These are phyloP conservation scores for Serrognathus titanus DNA, from an alignment of 2,888 invertebrate species.

Conservation along the genomic window DNA sequence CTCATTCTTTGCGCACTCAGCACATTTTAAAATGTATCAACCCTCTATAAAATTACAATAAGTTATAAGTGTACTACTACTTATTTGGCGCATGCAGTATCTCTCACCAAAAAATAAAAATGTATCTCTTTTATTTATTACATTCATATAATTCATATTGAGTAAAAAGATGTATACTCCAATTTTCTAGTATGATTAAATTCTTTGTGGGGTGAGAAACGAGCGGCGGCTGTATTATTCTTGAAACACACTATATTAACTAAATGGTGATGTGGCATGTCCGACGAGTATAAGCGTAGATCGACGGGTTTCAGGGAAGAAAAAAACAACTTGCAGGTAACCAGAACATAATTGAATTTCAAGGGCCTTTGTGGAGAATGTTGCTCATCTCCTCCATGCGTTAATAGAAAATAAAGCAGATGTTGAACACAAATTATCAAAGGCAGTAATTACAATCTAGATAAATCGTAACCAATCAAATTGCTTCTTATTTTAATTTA, in stretches of 20 bases:
- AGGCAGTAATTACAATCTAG: too few relatives aligned
- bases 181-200: slow-evolving; percentile 29
- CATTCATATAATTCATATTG: slow-evolving; percentile 9
- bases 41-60: slow-evolving; percentile 51
- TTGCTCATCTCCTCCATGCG: slow-evolving; percentile 9
- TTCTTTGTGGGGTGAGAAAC: slow-evolving; percentile 29
- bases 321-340: slow-evolving; percentile 16
- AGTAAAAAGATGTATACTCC: slow-evolving; percentile 26
- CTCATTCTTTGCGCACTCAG: slow-evolving; percentile 51
- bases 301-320: slow-evolving; percentile 17
- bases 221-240: slow-evolving; percentile 25
- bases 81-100: slow-evolving; percentile 6
- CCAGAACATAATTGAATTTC: slow-evolving; percentile 28
- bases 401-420: slow-evolving; percentile 20
- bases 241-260: slow-evolving; percentile 27
- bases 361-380: slow-evolving; percentile 16
- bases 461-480: background rate
- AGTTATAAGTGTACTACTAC: slow-evolving; percentile 36
- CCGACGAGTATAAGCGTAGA: slow-evolving; percentile 25
- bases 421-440: slow-evolving; percentile 5
- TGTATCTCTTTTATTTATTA: background rate
- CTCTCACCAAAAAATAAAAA: slow-evolving; percentile 1
- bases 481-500: background rate
- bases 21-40: slow-evolving; percentile 53
- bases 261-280: slow-evolving; percentile 33